Evolutionary conservation across 2,113 vertebrate genomes (phyloP).

Genomic region (Bubalus kerabau): DNA sequence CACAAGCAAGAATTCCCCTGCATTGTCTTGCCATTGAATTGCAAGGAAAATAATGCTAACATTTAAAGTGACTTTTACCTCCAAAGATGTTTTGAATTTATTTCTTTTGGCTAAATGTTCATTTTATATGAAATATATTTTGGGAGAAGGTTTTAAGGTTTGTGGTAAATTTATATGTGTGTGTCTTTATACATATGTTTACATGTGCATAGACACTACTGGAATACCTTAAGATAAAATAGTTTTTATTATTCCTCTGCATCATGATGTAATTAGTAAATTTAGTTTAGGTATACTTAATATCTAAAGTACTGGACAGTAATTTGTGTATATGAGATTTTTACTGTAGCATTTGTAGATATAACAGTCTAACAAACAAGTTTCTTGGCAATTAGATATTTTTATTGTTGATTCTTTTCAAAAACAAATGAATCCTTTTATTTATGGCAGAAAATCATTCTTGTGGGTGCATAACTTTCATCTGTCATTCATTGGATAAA

Average conservation of each 20-base stretch:
- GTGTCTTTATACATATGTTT: rapidly evolving
- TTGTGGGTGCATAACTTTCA: not conserved
- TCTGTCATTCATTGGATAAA: not conserved
- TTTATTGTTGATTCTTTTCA: not conserved
- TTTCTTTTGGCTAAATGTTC: not conserved
- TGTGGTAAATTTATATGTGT: not conserved
- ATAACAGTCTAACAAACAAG: not conserved
- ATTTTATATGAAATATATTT: not conserved
- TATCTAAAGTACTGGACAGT: not conserved
- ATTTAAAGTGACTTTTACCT: not conserved
- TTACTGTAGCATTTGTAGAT: not conserved
- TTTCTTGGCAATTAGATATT: slow-evolving; percentile 1
- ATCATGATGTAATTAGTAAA: not conserved
- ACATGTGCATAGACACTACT: too few relatives aligned
- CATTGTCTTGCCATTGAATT: not conserved
- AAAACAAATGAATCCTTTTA: not conserved
- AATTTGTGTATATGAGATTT: not conserved
- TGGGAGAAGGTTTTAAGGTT: not conserved
- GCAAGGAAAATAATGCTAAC: not conserved
- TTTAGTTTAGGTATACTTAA: not conserved
- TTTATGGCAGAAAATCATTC: not conserved
- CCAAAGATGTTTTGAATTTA: not conserved
- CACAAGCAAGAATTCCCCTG: not conserved
- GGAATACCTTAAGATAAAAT: not conserved
- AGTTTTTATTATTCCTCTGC: not conserved